Evolutionary conservation across 2,113 vertebrate genomes (phyloP).

Genomic region (Bos indicus): DNA sequence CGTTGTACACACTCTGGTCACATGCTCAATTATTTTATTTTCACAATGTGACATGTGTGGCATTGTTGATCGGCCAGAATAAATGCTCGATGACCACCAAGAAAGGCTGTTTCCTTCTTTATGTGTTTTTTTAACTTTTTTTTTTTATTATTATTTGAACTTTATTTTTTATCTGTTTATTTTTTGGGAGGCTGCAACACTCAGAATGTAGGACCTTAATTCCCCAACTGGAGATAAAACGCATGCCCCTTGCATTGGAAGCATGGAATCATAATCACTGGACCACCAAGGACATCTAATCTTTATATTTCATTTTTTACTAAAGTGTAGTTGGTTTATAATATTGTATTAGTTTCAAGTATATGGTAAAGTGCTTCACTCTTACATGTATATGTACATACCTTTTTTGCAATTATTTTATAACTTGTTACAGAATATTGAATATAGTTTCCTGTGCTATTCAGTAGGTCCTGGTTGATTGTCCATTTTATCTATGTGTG

Average conservation of each 20-base stretch:
- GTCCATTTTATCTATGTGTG: not conserved
- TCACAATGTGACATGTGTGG: not conserved
- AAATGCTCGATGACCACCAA: accelerated
- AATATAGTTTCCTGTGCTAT: not conserved
- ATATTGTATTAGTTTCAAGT: not conserved
- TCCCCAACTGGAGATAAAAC: not conserved
- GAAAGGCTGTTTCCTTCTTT: not conserved
- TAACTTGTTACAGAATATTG: not conserved
- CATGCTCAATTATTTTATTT: not conserved
- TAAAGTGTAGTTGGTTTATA: not conserved
- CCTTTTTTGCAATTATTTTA: not conserved
- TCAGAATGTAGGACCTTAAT: not conserved
- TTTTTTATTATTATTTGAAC: not conserved
- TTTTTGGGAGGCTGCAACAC: not conserved
- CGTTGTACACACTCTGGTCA: not conserved
- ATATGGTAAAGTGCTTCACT: not conserved
- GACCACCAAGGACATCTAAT: accelerated
- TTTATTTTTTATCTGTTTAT: not conserved
- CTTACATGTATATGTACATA: not conserved
- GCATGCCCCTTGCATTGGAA: not conserved
- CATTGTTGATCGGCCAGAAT: not conserved
- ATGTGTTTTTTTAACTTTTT: not conserved
- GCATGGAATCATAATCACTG: not conserved
- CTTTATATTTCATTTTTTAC: not conserved
- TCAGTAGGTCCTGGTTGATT: not conserved